Evolutionary conservation across 2,888 invertebrate genomes (phyloP).

Genomic region (Unio pictorum): DNA sequence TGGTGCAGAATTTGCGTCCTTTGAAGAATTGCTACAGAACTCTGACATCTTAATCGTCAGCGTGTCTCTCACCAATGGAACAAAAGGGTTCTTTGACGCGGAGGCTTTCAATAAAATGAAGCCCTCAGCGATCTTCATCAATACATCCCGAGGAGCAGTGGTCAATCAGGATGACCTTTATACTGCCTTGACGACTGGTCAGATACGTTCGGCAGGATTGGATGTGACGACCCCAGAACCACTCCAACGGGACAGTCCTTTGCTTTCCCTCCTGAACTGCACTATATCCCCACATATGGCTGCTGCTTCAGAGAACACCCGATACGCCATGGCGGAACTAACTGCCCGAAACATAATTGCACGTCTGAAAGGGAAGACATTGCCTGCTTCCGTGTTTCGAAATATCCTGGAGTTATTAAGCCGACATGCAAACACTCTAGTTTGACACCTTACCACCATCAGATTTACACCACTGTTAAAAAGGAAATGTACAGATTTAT

Average conservation of each 20-base stretch:
- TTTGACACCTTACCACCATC: too few relatives aligned
- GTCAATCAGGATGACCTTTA: conserved; percentile 84
- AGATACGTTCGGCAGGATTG: conserved; percentile 87
- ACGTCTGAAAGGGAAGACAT: conserved; percentile 80
- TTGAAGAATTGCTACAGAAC: conserved; percentile 80
- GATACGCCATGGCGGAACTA: conserved; percentile 83
- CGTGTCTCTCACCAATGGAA: conserved; percentile 83
- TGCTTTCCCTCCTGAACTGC: conserved; percentile 85
- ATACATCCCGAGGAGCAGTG: conserved; percentile 80
- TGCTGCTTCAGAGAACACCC: conserved; percentile 84
- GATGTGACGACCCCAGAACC: conserved; percentile 95
- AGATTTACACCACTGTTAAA: too few relatives aligned
- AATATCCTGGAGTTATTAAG: too few relatives aligned
- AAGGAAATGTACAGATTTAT: too few relatives aligned
- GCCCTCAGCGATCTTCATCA: conserved; percentile 85
- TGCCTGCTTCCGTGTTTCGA: conserved; percentile 72
- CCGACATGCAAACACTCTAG: too few relatives aligned
- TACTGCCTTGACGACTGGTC: conserved; percentile 80
- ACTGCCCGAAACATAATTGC: conserved; percentile 86
- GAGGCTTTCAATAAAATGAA: conserved; percentile 90
- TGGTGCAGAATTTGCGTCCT: conserved; percentile 79
- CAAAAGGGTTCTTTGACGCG: conserved; percentile 81
- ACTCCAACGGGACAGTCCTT: conserved; percentile 82
- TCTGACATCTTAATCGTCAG: conserved; percentile 91
- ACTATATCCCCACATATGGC: conserved; percentile 90